These are phyloP conservation scores for Oryzias celebensis DNA, from an alignment of 2,113 vertebrate species.

Conservation along the genomic window DNA sequence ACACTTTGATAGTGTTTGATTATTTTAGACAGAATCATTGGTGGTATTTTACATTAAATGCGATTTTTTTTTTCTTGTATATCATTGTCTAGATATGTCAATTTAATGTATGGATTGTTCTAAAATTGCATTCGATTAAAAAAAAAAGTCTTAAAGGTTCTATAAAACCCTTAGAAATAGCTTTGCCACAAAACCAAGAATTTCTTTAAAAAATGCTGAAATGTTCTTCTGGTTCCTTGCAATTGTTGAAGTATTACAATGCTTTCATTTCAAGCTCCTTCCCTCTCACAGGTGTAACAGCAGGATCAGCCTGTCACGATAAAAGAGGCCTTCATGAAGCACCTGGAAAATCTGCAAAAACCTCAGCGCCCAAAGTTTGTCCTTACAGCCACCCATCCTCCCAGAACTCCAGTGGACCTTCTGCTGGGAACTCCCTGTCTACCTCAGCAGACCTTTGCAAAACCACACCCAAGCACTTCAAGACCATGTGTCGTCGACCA, in stretches of 20 bases:
- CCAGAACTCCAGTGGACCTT: slow-evolving; percentile 76
- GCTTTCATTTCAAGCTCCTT: neutral
- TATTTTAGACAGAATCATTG: no score
- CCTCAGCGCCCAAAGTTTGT: slow-evolving; percentile 82
- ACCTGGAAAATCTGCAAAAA: slow-evolving; percentile 78
- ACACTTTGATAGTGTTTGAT: no score
- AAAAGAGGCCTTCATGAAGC: slow-evolving; percentile 79
- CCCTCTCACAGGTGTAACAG: slow-evolving; percentile 59
- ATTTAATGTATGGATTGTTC: no score
- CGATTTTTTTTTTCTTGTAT: no score
- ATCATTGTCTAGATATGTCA: no score
- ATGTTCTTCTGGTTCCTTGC: no score
- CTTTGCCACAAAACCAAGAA: no score
- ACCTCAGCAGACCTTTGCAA: slow-evolving; percentile 92
- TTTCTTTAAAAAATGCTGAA: no score
- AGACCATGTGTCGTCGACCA: slow-evolving; percentile 90
- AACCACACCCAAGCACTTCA: slow-evolving; percentile 92
- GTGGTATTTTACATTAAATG: no score
- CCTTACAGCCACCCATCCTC: slow-evolving; percentile 86
- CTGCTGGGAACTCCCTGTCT: slow-evolving; percentile 82
- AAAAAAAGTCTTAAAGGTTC: no score
- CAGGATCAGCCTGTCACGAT: slow-evolving; percentile 73
- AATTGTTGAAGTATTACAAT: neutral
- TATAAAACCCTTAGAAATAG: no score
- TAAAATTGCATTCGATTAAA: no score